Evolutionary conservation across 2,888 invertebrate species (phyloP).

Genomic region (Tetranychus truncatus): DNA sequence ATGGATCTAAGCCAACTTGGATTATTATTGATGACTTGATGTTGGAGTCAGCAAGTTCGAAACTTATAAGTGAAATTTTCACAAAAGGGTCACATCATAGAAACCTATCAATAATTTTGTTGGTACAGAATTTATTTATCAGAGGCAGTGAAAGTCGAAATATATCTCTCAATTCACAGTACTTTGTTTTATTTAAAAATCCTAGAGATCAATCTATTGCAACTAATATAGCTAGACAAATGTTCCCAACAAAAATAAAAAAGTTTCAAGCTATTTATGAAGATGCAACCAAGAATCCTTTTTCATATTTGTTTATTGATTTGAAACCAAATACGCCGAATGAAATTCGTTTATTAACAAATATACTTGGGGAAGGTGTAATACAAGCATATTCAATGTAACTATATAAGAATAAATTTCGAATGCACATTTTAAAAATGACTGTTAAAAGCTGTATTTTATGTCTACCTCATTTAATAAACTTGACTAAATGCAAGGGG

Average conservation of each 20-base stretch:
- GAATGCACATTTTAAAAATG: background rate
- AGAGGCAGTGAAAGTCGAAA: background rate
- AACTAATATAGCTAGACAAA: too few species aligned
- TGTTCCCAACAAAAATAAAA: too few species aligned
- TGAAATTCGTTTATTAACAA: conserved; percentile 18
- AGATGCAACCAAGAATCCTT: conserved; percentile 21
- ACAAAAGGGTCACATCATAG: background rate
- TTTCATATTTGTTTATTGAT: conserved; percentile 25
- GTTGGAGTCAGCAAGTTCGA: background rate
- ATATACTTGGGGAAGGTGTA: conserved; percentile 7
- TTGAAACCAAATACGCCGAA: conserved; percentile 23
- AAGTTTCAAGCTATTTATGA: conserved; percentile 17
- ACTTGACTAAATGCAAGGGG: background rate
- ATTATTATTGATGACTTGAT: background rate
- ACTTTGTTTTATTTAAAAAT: too few species aligned
- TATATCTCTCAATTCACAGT: background rate
- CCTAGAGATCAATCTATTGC: too few species aligned
- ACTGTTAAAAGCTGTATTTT: background rate
- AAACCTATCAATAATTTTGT: background rate
- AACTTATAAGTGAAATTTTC: background rate
- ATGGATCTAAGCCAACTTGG: background rate
- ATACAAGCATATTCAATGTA: too few species aligned
- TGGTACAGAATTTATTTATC: background rate
- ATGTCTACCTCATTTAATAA: background rate
- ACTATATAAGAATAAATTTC: too few species aligned